These are phyloP conservation scores for Periophthalmus modestus DNA, from an alignment of 2,113 vertebrate genomes.

Conservation along the genomic window DNA sequence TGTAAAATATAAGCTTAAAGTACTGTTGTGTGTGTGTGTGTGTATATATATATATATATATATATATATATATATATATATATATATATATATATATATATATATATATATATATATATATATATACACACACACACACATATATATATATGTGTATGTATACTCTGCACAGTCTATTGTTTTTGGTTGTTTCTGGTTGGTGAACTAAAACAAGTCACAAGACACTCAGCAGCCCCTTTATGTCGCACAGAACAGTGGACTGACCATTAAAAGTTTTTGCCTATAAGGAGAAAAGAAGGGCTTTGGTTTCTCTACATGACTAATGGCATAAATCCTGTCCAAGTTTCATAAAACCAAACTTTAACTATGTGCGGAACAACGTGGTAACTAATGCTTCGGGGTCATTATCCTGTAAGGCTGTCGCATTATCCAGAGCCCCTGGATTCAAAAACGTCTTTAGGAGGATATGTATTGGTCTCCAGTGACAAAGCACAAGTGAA, in stretches of 20 bases:
- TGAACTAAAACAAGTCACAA: background rate
- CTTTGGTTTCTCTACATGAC: background rate
- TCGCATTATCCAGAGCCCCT: slow-evolving; percentile 15
- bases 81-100: too few relatives aligned
- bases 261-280: slow-evolving; percentile 8
- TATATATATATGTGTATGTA: too few relatives aligned
- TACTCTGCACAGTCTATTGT: background rate
- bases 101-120: too few relatives aligned
- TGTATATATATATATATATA: too few relatives aligned
- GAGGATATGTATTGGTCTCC: slow-evolving; percentile 9
- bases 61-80: too few relatives aligned
- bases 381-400: background rate
- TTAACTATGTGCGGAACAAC: slow-evolving; percentile 11
- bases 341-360: slow-evolving; percentile 4
- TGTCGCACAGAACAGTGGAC: background rate
- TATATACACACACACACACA: too few relatives aligned
- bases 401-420: slow-evolving; percentile 13
- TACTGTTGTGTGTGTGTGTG: too few relatives aligned
- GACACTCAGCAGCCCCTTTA: background rate
- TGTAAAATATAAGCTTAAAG: too few relatives aligned
- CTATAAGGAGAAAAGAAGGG: background rate
- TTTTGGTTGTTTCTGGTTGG: background rate
- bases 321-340: slow-evolving; percentile 12
- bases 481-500: slow-evolving; percentile 16
- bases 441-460: background rate